Conservation (phyloP, 2,888 invertebrate genomes). For the Ecdyonurus torrentis region DNA sequence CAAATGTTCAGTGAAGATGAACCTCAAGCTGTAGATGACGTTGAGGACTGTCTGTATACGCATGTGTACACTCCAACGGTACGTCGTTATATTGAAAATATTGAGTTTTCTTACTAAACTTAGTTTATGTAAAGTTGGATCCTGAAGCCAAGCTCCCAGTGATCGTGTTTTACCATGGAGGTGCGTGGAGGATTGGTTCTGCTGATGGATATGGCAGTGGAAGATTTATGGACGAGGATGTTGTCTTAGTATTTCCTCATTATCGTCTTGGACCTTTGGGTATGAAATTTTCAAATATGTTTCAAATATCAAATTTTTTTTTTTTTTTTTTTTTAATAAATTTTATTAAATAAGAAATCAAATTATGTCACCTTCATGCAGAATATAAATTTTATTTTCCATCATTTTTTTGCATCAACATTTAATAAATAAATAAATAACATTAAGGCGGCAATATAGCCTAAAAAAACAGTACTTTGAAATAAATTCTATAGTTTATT, state of each 20-base stretch:
- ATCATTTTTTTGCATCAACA: too few species aligned
- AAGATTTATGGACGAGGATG: conserved; percentile 25
- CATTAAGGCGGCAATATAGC: too few species aligned
- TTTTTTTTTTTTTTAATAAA: too few species aligned
- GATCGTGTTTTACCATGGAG: conserved; percentile 23
- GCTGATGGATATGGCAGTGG: conserved; percentile 19
- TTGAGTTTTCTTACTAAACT: not conserved
- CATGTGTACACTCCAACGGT: conserved; percentile 7
- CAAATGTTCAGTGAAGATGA: not conserved
- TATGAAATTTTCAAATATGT: too few species aligned
- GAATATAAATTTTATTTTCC: too few species aligned
- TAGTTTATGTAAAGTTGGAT: not conserved
- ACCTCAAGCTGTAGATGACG: not conserved
- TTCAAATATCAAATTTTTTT: too few species aligned
- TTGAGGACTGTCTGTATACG: conserved; percentile 7
- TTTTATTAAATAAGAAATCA: too few species aligned
- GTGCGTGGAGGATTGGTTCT: conserved; percentile 24
- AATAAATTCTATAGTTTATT: too few species aligned
- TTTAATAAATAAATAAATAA: too few species aligned
- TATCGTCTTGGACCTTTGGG: conserved; percentile 34
- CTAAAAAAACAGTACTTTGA: too few species aligned
- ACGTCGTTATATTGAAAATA: not conserved
- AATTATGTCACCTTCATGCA: too few species aligned
- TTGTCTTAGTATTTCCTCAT: conserved; percentile 31
- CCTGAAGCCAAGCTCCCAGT: conserved; percentile 4